phyloP scores from a whole-genome alignment of 2,888 invertebrate species.

The Drosophila merina region DNA sequence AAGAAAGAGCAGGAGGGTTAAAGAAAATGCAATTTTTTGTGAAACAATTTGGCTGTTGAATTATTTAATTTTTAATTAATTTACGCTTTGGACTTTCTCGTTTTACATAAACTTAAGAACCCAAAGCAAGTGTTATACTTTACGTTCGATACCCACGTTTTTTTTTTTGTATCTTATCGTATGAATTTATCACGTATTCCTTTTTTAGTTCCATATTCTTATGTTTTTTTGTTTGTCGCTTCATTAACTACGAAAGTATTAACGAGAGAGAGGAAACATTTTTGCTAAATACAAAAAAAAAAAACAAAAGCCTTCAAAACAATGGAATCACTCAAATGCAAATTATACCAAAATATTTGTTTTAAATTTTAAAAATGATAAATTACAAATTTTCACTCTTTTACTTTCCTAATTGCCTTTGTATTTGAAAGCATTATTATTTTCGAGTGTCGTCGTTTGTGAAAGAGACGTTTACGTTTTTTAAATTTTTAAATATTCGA shows the following conservation, averaged over 20 bases:
- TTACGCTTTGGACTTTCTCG: slow-evolving; percentile 38
- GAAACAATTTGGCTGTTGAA: slow-evolving; percentile 78
- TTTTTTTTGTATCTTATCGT: not conserved
- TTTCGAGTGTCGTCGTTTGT: slow-evolving; percentile 5
- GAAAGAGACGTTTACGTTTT: slow-evolving; percentile 2
- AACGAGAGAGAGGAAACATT: slow-evolving; percentile 24
- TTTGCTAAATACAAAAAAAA: slow-evolving; percentile 18
- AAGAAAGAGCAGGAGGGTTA: slow-evolving; percentile 21
- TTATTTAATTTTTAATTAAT: slow-evolving; percentile 73
- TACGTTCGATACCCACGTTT: slow-evolving; percentile 9
- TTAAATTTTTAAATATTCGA: slow-evolving; percentile 14
- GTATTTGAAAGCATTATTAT: slow-evolving; percentile 7
- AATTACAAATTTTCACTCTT: no score
- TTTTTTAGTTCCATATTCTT: slow-evolving; percentile 2
- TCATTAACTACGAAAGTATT: slow-evolving; percentile 43
- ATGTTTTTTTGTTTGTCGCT: slow-evolving; percentile 15
- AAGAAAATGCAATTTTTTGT: slow-evolving; percentile 76
- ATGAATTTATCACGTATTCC: slow-evolving; percentile 20
- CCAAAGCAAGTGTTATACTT: slow-evolving; percentile 23
- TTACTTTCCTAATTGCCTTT: not conserved
- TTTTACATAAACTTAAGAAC: slow-evolving; percentile 34
- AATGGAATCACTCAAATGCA: slow-evolving; percentile 37
- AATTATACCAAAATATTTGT: slow-evolving; percentile 31
- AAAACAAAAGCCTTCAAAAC: not conserved
- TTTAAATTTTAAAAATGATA: slow-evolving; percentile 8